Conservation (phyloP, 2,797 vertebrate species). For the Galago senegalensis region DNA sequence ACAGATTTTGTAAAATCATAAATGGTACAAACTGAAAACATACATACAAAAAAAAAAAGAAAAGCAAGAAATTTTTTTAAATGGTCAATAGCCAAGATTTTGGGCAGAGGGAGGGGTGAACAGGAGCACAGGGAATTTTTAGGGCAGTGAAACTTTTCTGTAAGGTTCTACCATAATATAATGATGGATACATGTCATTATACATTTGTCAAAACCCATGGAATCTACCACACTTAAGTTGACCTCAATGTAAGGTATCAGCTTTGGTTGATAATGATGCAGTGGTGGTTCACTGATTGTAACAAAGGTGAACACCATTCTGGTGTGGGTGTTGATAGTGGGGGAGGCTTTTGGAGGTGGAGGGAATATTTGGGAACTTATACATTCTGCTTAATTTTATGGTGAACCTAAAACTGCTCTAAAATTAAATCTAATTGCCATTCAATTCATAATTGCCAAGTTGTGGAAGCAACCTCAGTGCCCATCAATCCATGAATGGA, state of each 20-base stretch:
- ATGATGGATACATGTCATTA: neutral
- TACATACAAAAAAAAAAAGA: too few relatives aligned
- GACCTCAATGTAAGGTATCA: neutral
- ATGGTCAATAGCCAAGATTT: neutral
- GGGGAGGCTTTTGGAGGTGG: neutral
- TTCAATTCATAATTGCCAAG: too few relatives aligned
- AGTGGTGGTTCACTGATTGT: neutral
- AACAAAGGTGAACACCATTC: neutral
- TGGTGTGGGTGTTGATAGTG: neutral
- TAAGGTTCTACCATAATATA: neutral
- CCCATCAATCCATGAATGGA: too few relatives aligned
- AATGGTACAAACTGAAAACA: neutral
- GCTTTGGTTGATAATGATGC: neutral
- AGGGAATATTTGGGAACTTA: neutral
- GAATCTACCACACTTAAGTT: neutral
- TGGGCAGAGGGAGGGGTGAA: neutral
- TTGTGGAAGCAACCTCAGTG: too few relatives aligned
- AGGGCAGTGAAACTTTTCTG: neutral
- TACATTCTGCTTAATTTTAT: neutral
- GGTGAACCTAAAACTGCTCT: neutral
- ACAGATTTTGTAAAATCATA: neutral
- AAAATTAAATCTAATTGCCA: neutral
- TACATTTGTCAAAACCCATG: conserved; percentile 7
- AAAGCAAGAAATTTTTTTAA: neutral
- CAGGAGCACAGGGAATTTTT: neutral